Evolutionary conservation across 2,888 invertebrate genomes (phyloP), one percentile per base, ranked within the genome.

Genomic region (Tethea ocularis): DNA sequence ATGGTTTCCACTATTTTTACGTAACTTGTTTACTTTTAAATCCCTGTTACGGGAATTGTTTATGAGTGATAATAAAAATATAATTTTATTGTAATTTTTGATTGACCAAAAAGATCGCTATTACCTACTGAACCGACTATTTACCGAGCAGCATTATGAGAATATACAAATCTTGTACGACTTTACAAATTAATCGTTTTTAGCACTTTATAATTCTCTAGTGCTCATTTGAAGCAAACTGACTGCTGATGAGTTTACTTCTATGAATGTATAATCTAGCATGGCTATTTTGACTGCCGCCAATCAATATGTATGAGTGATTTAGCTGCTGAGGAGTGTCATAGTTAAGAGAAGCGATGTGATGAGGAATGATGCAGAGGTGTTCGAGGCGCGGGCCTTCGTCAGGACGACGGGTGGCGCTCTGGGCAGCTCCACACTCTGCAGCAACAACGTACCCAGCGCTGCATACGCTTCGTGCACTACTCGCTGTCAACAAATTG

Each of bases 381-480:
- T 17, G 20, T 13, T 1, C 7, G 4, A 0, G 20, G 36, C 54
- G 11, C 20, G 33, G 33, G 54, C 20, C 33, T 62, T 71, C 10
- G 77, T 72, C 5, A 84, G 53, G 0, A 65, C 66, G 22, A 75
- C 62, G 0, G 68, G 60, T 2, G 74, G 72, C 2, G 68, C 66
- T 0, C 57, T 66, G 0, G 68, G 26, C 0, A 74, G 51, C 33
- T 84, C 83, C 7, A 72, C 62, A 57, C 81, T 87, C 56, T 88
- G 84, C 1, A 90, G 72, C 0, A 92, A 81, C 57, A 92, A 63
- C 0, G 91, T 89, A 56, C 90, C 90, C 80, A 88, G 80, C 0
- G 92, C 92, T 8, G 90, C 91, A 59, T 84, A 92, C 0, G 88
- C 88, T 72, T 92, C 92, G 61, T 90, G 90, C 1, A 88, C 87